Percentiles rank a stretch among this genome's conserved stretches.
These are phyloP conservation scores for Ichneumon xanthorius DNA, from an alignment of 2,888 invertebrate genomes.

Conservation along the genomic window DNA sequence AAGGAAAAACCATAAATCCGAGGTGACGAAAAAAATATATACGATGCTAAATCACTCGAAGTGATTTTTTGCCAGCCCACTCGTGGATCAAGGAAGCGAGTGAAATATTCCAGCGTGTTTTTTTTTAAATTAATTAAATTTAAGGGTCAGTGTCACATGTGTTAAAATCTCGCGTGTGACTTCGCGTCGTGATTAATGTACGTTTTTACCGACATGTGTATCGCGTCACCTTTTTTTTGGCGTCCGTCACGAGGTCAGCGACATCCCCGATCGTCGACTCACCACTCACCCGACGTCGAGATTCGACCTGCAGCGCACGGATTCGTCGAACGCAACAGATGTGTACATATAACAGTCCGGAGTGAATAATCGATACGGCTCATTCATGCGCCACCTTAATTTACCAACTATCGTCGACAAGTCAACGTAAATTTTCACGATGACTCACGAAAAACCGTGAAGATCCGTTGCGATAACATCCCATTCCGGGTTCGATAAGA, in stretches of 20 bases:
- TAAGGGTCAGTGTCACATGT: not conserved
- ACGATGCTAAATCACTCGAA: not conserved
- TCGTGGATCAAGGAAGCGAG: not conserved
- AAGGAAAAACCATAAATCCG: not conserved
- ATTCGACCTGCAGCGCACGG: not conserved
- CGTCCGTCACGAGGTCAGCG: not conserved
- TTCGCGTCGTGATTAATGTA: not conserved
- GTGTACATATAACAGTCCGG: not conserved
- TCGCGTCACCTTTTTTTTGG: not conserved
- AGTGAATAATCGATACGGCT: slow-evolving; percentile 54
- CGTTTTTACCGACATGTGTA: not conserved
- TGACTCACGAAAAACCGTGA: slow-evolving; percentile 43
- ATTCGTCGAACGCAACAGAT: not conserved
- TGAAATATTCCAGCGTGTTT: not conserved
- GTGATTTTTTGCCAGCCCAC: not conserved
- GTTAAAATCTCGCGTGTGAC: not conserved
- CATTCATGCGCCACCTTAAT: slow-evolving; percentile 45
- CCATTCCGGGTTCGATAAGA: slow-evolving; percentile 76
- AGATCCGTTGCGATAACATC: slow-evolving; percentile 63
- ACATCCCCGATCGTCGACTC: slow-evolving; percentile 6
- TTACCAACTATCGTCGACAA: slow-evolving; percentile 50
- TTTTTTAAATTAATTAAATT: not conserved
- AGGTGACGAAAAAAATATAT: not conserved
- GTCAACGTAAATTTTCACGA: slow-evolving; percentile 10
- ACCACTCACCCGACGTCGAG: not conserved